Conservation (phyloP, 2,888 invertebrate genomes). For the Thereva nobilitata region DNA sequence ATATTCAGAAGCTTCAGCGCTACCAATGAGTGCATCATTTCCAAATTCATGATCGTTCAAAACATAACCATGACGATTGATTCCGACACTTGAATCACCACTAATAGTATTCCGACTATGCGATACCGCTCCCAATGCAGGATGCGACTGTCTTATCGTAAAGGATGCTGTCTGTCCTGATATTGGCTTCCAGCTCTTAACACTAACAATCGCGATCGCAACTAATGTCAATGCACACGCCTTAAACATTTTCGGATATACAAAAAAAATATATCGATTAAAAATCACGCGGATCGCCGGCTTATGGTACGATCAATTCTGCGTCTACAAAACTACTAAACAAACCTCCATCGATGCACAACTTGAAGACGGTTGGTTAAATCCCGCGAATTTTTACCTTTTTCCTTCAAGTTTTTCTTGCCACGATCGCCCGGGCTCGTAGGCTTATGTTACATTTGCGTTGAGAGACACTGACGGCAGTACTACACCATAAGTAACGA, state of each 20-base stretch:
- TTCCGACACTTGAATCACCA: conserved; percentile 6
- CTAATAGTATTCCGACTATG: conserved; percentile 23
- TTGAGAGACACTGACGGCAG: conserved; percentile 2
- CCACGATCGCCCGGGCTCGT: conserved; percentile 13
- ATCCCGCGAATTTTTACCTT: conserved; percentile 17
- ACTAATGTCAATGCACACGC: conserved; percentile 38
- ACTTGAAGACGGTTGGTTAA: conserved; percentile 24
- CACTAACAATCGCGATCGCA: conserved; percentile 11
- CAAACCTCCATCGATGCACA: conserved; percentile 14
- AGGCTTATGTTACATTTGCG: conserved; percentile 5
- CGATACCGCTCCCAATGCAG: conserved; percentile 49
- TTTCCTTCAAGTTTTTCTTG: conserved; percentile 1
- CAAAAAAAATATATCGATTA: too few species aligned
- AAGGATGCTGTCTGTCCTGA: conserved; percentile 45
- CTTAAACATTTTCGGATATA: background rate
- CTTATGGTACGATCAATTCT: conserved; percentile 20
- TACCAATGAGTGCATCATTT: conserved; percentile 15
- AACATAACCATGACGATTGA: background rate
- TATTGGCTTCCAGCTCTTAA: conserved; percentile 51
- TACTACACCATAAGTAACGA: too few species aligned
- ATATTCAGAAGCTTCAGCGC: conserved; percentile 26
- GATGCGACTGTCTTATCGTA: conserved; percentile 55
- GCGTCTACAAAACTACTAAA: conserved; percentile 23
- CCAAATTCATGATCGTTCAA: conserved; percentile 20
- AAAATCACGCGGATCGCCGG: too few species aligned